phyloP scores from a whole-genome alignment of 2,888 invertebrate genomes.

The Dioctria rufipes region DNA sequence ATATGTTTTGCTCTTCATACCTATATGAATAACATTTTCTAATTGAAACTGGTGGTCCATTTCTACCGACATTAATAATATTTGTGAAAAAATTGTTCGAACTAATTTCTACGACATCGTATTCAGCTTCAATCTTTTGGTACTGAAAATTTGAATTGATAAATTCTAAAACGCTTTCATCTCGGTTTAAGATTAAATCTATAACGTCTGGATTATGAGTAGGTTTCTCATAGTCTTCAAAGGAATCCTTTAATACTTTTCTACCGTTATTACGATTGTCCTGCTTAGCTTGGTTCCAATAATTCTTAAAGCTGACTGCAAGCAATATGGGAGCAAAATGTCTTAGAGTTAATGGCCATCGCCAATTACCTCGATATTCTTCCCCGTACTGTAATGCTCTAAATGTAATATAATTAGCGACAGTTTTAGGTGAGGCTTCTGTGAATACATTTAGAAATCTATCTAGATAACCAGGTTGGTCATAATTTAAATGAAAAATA shows the following conservation, averaged over 20 bases:
- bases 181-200: not conserved
- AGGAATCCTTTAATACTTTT: too few species aligned
- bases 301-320: not conserved
- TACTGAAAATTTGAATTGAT: not conserved
- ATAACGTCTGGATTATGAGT: not conserved
- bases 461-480: not conserved
- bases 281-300: not conserved
- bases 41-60: conserved; percentile 3
- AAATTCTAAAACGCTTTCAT: not conserved
- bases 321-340: not conserved
- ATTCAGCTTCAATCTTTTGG: not conserved
- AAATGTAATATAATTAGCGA: conserved; percentile 9
- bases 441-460: not conserved
- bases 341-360: not conserved
- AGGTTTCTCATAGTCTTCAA: not conserved
- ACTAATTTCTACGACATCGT: not conserved
- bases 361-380: too few species aligned
- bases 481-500: conserved; percentile 6
- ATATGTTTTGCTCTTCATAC: not conserved
- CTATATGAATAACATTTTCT: not conserved
- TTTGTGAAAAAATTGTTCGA: conserved; percentile 4
- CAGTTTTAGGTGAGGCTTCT: not conserved
- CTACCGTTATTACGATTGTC: not conserved
- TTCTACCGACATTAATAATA: not conserved
- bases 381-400: not conserved